Evolutionary conservation across 2,888 invertebrate genomes (phyloP), one percentile per base, ranked within the genome.

Genomic region (Drosophila mimica): DNA sequence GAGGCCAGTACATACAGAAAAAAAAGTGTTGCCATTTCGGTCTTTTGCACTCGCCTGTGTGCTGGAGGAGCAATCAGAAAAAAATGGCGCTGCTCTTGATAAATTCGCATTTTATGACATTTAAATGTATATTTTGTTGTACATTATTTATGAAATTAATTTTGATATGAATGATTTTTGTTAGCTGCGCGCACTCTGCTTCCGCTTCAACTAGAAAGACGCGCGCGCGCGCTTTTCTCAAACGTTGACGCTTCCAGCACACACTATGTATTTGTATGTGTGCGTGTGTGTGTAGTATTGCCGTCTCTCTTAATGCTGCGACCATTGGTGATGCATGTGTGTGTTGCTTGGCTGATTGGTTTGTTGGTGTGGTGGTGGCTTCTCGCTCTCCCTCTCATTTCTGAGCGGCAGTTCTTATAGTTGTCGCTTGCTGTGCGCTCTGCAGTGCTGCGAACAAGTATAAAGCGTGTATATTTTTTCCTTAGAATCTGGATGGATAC

Each of bases 21-120:
- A 88, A 83, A 86, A 81, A 82, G 83, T 84, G 89, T 89, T 89
- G 89, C 84, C 84, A 81, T 85, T 85, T 83, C 81, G 85, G 72
- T 84, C 83, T 61, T 87, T 87, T 66, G 71, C 79, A 72, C 78
- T 85, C 67, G 57, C 51, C 54, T 36, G 31, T 51, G 51, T 46
- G 49, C 3, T 56, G 28, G 28, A 58, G 77, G 63, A 72, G 64
- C 49, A 48, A 51, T 56, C n/a, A 72, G 59, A 79, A 8, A 69
- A 70, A 79, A 65, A 79, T 81, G 74, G 83, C 74, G 69, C 70
- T 79, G 49, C 20, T 51, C 4, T 59, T 43, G n/a, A 56, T 66
- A 69, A 54, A 56, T 51, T 30, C 69, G 30, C 46, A 70, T 62
- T 69, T 72, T 62, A 11, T 43, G 28, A 40, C 20, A 56, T 63